Base-by-base conservation (phyloP, 1,140 invertebrate genomes). In the Sitodiplosis mosellana region DNA sequence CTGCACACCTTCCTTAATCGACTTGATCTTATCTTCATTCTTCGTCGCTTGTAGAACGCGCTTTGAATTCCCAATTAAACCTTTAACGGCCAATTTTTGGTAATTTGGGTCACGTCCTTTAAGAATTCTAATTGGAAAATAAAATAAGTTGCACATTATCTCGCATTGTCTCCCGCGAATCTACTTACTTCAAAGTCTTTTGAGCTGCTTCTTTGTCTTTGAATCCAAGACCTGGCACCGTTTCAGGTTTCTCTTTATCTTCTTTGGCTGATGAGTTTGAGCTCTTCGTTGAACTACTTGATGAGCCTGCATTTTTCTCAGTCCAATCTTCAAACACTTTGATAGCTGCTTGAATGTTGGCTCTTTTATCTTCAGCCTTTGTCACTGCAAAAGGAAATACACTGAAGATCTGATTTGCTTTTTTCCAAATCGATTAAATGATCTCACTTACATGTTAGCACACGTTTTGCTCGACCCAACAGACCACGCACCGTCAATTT, bases 331-430 rank as follows among this genome's bases (percentile, higher is more conserved):
- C 76, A 54, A 78, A 79, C 27, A 76, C 69, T 46, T 66, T 68
- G 56, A 79, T 73, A 4, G 76, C 76, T 55, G 76, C 74, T 54
- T 75, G 76, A 49, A 79, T 79, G 47, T 79, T 78, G 59, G 76
- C 75, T 19, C 77, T 61, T 60, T 79, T 79, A 6, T 78, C 76
- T 56, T 74, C 74, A 20, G 76, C 75, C 58, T 79, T 79, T 47
- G 77, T 79, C 61, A 78, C 76, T 79, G 55, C n/a, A 68, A 66
- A 47, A 3, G 20, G 21, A 48, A 49, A 46, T 27, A 47, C n/a
- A 38, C 27, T 27, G 15, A 44, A 7, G 17, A 11, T 42, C 7
- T 18, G 40, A 11, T 11, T n/a, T 11, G 17, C 17, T 43, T 43
- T 20, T 4, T 15, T 40, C 37, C 8, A 36, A n/a, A 5, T 40